Conservation (phyloP, 37 sponge, comb jelly and placozoan species). For the Beroe ovata region DNA sequence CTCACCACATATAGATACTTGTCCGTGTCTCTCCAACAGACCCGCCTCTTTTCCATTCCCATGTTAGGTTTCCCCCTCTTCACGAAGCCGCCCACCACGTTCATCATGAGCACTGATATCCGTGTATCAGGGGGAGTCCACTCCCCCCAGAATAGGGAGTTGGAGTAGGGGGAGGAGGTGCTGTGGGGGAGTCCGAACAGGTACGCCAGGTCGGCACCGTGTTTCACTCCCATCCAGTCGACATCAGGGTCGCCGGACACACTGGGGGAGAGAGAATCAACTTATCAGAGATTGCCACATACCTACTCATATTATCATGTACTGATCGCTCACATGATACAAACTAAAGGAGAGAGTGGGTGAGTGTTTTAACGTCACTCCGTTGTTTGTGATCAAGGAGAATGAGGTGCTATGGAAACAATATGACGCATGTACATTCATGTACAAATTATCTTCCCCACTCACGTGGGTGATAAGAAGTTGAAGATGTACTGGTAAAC, state of each 20-base stretch:
- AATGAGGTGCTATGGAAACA: no score
- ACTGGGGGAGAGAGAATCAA: background rate
- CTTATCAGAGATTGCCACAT: no score
- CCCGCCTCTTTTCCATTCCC: background rate
- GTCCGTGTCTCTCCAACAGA: background rate
- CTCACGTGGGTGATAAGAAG: constrained; percentile 1
- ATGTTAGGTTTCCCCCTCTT: background rate
- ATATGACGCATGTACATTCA: no score
- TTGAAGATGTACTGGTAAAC: constrained; percentile 54
- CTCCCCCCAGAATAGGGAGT: background rate
- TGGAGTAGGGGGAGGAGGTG: constrained; percentile 36
- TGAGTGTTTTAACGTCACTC: no score
- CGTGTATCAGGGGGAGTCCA: background rate
- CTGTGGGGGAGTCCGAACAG: constrained; percentile 32
- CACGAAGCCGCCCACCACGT: background rate
- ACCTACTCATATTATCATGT: no score
- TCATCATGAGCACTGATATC: background rate
- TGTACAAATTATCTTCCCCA: no score
- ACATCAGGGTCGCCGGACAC: background rate
- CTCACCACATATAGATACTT: no score
- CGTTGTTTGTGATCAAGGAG: no score
- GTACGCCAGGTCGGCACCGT: constrained; percentile 50
- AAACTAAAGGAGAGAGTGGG: no score
- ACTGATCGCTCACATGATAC: no score
- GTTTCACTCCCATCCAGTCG: constrained; percentile 19